Evolutionary conservation across 2,113 vertebrate genomes (phyloP).

Genomic region (Vidua chalybeata): DNA sequence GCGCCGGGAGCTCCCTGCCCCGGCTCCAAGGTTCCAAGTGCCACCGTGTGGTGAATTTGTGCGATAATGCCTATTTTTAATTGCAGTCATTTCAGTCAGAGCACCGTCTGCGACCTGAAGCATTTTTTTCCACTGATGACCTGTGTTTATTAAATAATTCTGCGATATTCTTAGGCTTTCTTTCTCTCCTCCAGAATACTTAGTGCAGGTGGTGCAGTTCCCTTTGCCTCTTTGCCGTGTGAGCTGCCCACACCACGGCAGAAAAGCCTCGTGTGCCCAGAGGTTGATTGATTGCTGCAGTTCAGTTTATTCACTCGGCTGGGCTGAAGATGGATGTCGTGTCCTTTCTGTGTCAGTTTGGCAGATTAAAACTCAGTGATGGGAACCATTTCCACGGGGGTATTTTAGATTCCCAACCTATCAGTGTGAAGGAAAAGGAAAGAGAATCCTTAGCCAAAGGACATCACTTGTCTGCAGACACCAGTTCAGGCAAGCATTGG

Average conservation of each 20-base stretch:
- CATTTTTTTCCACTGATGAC: too few species aligned
- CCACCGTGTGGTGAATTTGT: background rate
- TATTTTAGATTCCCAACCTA: background rate
- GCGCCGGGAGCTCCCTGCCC: background rate
- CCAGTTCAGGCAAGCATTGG: background rate
- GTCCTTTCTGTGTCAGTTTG: background rate
- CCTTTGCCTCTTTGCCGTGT: background rate
- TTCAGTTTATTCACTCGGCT: background rate
- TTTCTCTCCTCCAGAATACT: background rate
- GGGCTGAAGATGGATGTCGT: background rate
- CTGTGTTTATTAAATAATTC: background rate
- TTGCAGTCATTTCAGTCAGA: rapidly evolving
- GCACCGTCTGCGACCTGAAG: background rate
- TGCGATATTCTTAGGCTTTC: background rate
- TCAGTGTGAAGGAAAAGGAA: background rate
- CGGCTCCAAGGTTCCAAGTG: background rate
- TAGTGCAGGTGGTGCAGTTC: too few species aligned
- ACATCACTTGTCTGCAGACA: background rate
- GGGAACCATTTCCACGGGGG: background rate
- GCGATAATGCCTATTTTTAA: rapidly evolving
- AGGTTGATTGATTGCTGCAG: background rate
- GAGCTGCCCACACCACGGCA: background rate
- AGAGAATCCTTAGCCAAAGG: background rate
- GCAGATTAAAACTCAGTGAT: background rate
- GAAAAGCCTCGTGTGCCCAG: background rate